These are phyloP conservation scores for Dicyrtoma fusca DNA, from an alignment of 2,888 invertebrate species.

Conservation along the genomic window DNA sequence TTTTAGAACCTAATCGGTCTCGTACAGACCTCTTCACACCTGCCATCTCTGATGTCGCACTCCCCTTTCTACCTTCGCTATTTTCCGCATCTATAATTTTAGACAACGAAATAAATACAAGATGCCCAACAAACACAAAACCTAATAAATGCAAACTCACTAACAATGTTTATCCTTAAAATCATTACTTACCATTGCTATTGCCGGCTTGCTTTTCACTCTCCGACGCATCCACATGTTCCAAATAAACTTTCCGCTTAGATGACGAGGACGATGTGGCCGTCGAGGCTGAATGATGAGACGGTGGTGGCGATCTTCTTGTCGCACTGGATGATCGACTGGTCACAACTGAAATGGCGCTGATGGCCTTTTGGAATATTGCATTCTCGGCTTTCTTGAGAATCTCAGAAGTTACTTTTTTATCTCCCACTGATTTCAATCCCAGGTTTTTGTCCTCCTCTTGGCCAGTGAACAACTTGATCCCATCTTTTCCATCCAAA, in stretches of 20 bases:
- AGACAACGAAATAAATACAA: too few relatives aligned
- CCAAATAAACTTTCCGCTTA: slow-evolving; percentile 25
- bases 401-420: slow-evolving; percentile 81
- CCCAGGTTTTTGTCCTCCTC: slow-evolving; percentile 50
- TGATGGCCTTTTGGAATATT: slow-evolving; percentile 84
- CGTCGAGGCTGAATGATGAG: background rate
- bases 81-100: too few relatives aligned
- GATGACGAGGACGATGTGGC: background rate
- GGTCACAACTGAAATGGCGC: slow-evolving; percentile 34
- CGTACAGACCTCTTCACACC: slow-evolving; percentile 45
- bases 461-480: too few relatives aligned
- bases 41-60: too few relatives aligned
- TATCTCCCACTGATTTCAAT: slow-evolving; percentile 57
- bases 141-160: too few relatives aligned
- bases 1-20: slow-evolving; percentile 52
- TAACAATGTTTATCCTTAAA: too few relatives aligned
- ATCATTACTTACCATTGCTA: slow-evolving; percentile 22
- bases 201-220: background rate
- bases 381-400: slow-evolving; percentile 89
- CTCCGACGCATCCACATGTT: slow-evolving; percentile 7
- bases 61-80: too few relatives aligned
- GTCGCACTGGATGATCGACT: slow-evolving; percentile 13
- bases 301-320: slow-evolving; percentile 7
- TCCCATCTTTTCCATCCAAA: too few relatives aligned
- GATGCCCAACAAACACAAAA: too few relatives aligned